Base-by-base conservation (phyloP, 1,140 invertebrate genomes). In the Atta colombica region DNA sequence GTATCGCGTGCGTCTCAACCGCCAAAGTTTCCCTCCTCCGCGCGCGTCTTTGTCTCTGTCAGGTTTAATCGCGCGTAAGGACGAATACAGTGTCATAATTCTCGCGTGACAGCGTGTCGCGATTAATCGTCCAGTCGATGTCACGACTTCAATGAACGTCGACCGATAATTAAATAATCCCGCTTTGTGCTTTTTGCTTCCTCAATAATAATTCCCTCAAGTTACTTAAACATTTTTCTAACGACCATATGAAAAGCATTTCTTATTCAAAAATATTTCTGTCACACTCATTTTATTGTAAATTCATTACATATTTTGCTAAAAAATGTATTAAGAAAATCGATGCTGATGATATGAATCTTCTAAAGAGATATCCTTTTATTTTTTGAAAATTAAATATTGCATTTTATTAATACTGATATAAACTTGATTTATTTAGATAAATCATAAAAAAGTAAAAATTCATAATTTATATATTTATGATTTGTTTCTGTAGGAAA, bases 71-170 rank as follows among this genome's bases (percentile, higher is more conserved):
- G 80, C 69, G 80, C 68, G 39, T 75, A 84, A 74, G 69, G 80
- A 84, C 58, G 80, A 84, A 84, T 84, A 84, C 39, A 14, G 80
- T 84, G 80, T 84, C 80, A 84, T 84, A 75, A 84, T 84, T 75
- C 69, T 60, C 25, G 55, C 39, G 69, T 39, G 69, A 51, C 74
- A 49, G 55, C 80, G 80, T 84, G 80, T 61, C 55, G 28, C 80
- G 71, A 84, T 84, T 84, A 84, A 84, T 84, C 80, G 69, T 51
- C 66, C 25, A 7, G 66, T 51, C 66, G 55, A 35, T 74, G 49
- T 84, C 55, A 45, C 80, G 28, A 51, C 80, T 84, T 61, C 80
- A 60, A 74, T 74, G 14, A 82, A 74, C 68, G 53, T 25, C 53
- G 55, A 35, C 39, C 31, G 39, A 75, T 75, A 84, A 84, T 84